A percentile compares a stretch with the other conserved stretches of the same genome.
Conservation (phyloP, 2,888 invertebrate genomes). For the Iphiclides podalirius region DNA sequence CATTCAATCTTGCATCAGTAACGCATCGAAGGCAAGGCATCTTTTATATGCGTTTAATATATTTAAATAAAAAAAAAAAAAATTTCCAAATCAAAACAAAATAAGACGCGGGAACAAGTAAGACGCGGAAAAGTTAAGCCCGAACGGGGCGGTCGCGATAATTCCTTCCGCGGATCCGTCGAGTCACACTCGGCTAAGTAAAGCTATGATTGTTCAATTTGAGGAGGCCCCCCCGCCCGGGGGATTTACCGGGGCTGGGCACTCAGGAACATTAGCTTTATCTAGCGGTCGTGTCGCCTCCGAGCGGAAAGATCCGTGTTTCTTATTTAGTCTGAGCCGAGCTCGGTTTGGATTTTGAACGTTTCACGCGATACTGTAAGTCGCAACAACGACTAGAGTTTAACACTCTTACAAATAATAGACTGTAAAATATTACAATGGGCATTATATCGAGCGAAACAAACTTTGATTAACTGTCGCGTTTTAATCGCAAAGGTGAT, state of each 20-base stretch:
- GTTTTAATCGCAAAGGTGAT: too few relatives aligned
- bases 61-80: too few relatives aligned
- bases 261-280: constrained; percentile 39
- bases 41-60: too few relatives aligned
- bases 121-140: constrained; percentile 12
- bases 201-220: constrained; percentile 42
- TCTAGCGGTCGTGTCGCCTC: constrained; percentile 26
- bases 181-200: constrained; percentile 26
- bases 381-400: too few relatives aligned
- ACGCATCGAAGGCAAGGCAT: too few relatives aligned
- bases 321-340: constrained; percentile 17
- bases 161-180: constrained; percentile 14
- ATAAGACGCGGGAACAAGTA: constrained; percentile 1
- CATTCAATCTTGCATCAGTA: too few relatives aligned
- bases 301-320: constrained; percentile 21
- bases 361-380: too few relatives aligned
- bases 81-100: too few relatives aligned
- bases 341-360: constrained; percentile 9
- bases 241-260: constrained; percentile 33
- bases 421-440: too few relatives aligned
- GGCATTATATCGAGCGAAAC: too few relatives aligned
- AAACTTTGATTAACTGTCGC: too few relatives aligned
- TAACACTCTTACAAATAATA: too few relatives aligned
- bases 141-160: constrained; percentile 10
- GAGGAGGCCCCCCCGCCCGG: constrained; percentile 26